Percentiles rank a stretch among this genome's conserved stretches.
phyloP scores from a whole-genome alignment of 2,888 invertebrate species.

The Hypena proboscidalis region DNA sequence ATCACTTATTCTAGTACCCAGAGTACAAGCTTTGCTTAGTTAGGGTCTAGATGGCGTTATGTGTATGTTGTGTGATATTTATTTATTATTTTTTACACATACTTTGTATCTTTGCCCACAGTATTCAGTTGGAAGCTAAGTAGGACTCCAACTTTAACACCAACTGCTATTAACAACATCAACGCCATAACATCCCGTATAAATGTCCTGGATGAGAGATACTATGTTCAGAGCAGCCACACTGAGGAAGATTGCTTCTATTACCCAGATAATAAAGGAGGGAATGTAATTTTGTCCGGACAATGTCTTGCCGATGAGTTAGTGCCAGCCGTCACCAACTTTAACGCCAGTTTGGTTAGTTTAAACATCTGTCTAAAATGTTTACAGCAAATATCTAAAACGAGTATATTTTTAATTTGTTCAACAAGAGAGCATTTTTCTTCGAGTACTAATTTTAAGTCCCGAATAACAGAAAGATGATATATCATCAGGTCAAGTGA shows the following conservation, averaged over 20 bases:
- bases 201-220: conserved; percentile 61
- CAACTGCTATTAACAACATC: conserved; percentile 43
- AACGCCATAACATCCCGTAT: too few relatives aligned
- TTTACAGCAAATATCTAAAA: neutral
- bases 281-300: conserved; percentile 63
- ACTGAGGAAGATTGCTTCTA: conserved; percentile 65
- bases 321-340: conserved; percentile 51
- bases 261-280: conserved; percentile 71
- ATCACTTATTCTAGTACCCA: too few relatives aligned
- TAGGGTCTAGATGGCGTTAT: too few relatives aligned
- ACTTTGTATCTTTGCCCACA: too few relatives aligned
- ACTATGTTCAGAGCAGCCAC: conserved; percentile 58
- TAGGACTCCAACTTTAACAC: conserved; percentile 44
- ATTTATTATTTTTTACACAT: too few relatives aligned
- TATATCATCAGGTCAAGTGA: too few relatives aligned
- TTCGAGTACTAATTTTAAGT: too few relatives aligned
- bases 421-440: too few relatives aligned
- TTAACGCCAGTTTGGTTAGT: conserved; percentile 56
- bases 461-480: too few relatives aligned
- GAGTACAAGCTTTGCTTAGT: too few relatives aligned
- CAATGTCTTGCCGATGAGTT: conserved; percentile 53
- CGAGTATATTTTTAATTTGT: too few relatives aligned
- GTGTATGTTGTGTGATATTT: too few relatives aligned
- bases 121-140: conserved; percentile 73
- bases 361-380: neutral